Conservation (phyloP, 1,140 invertebrate species). For the Notospermus geniculatus region DNA sequence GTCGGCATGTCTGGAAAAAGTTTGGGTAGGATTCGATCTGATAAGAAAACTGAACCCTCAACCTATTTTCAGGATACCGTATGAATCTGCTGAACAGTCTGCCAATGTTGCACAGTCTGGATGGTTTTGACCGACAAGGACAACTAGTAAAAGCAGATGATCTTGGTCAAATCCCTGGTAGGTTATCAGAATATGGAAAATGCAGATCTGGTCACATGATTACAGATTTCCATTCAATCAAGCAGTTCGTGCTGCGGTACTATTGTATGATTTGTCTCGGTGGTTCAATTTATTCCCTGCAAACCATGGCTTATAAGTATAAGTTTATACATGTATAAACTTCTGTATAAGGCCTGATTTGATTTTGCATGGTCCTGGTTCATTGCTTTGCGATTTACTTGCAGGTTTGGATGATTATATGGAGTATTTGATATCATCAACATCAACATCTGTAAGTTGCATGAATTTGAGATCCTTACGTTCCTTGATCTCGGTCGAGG, state of each 20-base stretch:
- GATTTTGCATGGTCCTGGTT: too few species aligned
- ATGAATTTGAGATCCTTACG: neutral
- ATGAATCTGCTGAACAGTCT: conserved; percentile 28
- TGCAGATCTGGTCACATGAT: too few species aligned
- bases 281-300: too few species aligned
- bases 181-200: neutral
- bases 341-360: too few species aligned
- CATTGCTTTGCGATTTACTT: conserved; percentile 16
- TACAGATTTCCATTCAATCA: too few species aligned
- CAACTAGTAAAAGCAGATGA: conserved; percentile 15
- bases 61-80: conserved; percentile 32
- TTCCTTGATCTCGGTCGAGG: neutral
- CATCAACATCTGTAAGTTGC: conserved; percentile 1
- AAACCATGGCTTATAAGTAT: too few species aligned
- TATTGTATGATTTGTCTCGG: too few species aligned
- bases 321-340: too few species aligned
- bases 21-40: too few species aligned
- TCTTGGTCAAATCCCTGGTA: conserved; percentile 40
- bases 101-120: conserved; percentile 35
- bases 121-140: conserved; percentile 33
- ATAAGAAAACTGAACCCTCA: neutral
- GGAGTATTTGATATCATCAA: conserved; percentile 37
- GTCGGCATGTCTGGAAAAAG: too few species aligned
- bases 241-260: too few species aligned
- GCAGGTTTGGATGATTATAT: conserved; percentile 46